Conservation (phyloP, 2,888 invertebrate species). For the Arge pagana region DNA sequence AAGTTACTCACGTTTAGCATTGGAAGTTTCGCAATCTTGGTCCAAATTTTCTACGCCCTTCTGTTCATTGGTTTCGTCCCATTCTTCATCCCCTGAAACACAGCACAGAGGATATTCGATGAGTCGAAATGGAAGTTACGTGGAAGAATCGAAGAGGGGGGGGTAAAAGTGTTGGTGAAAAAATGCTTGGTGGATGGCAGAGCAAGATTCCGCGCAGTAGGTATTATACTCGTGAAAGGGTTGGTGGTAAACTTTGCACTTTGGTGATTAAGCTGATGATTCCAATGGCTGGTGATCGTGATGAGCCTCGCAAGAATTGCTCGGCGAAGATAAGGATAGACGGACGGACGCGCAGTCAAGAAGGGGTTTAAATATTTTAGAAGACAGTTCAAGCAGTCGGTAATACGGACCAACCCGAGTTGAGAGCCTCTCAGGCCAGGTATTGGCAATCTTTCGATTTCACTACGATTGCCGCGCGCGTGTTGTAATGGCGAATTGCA, state of each 20-base stretch:
- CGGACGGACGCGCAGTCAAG: constrained; percentile 27
- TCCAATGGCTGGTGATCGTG: no score
- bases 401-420: not conserved
- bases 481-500: no score
- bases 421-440: no score
- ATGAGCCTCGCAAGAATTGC: not conserved
- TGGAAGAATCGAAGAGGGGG: not conserved
- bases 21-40: constrained; percentile 42
- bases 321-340: constrained; percentile 29
- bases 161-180: no score
- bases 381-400: constrained; percentile 31
- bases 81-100: constrained; percentile 51
- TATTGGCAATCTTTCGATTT: no score
- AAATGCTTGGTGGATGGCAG: no score
- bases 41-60: constrained; percentile 45
- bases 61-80: constrained; percentile 47
- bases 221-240: no score
- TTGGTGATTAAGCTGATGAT: constrained; percentile 22
- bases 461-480: no score
- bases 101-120: constrained; percentile 12
- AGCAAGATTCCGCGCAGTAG: not conserved
- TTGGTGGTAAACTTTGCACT: constrained; percentile 27
- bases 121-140: not conserved
- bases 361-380: constrained; percentile 42
- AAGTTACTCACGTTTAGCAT: constrained; percentile 43